phyloP scores from a whole-genome alignment of 2,113 vertebrate species.

The Erythrocercus mccallii region DNA sequence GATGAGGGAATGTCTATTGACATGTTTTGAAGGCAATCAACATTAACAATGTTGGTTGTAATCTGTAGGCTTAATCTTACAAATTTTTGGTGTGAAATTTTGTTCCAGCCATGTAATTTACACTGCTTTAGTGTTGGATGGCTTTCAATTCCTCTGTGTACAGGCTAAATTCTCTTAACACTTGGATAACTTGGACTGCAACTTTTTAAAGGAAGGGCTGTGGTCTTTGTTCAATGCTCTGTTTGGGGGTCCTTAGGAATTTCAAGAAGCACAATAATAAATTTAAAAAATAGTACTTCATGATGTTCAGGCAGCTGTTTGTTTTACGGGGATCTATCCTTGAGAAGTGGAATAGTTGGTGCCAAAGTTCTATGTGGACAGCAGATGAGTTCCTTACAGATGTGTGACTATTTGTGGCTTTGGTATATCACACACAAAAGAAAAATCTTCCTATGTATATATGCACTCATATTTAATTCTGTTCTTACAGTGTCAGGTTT shows the following conservation, averaged over 20 bases:
- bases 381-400: neutral
- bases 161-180: neutral
- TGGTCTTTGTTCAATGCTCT: neutral
- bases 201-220: neutral
- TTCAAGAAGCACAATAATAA: neutral
- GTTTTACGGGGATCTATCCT: neutral
- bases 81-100: neutral
- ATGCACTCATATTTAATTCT: neutral
- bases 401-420: neutral
- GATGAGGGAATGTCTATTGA: neutral
- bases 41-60: neutral
- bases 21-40: neutral
- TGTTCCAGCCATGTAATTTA: neutral
- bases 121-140: neutral
- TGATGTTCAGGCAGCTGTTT: neutral
- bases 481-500: neutral
- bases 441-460: neutral
- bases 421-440: neutral
- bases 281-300: neutral
- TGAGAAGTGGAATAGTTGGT: neutral
- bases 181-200: neutral
- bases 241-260: neutral
- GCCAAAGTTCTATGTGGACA: neutral
- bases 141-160: neutral
- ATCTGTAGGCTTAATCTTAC: neutral